A percentile compares a stretch with the other conserved stretches of the same genome.
Evolutionary conservation across 2,113 vertebrate genomes (phyloP).

Genomic region (Poeciliopsis turrubarensis): DNA sequence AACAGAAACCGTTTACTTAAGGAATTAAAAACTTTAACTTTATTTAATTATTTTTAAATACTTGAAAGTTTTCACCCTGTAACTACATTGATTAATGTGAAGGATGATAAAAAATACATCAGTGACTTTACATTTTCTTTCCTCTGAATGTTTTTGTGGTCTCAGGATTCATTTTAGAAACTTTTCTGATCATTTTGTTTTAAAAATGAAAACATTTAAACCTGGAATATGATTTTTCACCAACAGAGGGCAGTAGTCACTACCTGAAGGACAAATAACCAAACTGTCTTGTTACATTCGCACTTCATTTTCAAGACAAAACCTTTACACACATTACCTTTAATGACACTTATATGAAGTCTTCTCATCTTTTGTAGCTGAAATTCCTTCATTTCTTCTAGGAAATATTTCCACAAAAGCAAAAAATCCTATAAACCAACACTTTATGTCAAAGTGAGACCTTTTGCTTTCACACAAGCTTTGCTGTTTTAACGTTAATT

Average conservation of each 20-base stretch:
- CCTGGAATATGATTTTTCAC: constrained; percentile 9
- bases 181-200: neutral
- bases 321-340: neutral
- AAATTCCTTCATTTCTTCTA: neutral
- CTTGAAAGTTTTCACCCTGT: neutral
- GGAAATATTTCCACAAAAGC: neutral
- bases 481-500: too few relatives aligned
- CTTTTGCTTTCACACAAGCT: too few relatives aligned
- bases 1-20: neutral
- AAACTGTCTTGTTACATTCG: neutral
- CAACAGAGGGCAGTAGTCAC: constrained; percentile 65
- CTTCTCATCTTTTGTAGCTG: neutral
- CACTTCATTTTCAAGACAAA: neutral
- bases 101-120: neutral
- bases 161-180: neutral
- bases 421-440: too few relatives aligned
- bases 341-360: neutral
- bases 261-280: constrained; percentile 9
- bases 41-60: neutral
- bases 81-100: neutral
- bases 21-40: neutral
- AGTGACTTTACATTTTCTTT: neutral
- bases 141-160: neutral
- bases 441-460: too few relatives aligned
- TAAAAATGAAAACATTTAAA: neutral